Percentiles rank a stretch among this genome's conserved stretches.
These are phyloP conservation scores for Dicentrarchus labrax DNA, from an alignment of 2,113 vertebrate species.

Conservation along the genomic window DNA sequence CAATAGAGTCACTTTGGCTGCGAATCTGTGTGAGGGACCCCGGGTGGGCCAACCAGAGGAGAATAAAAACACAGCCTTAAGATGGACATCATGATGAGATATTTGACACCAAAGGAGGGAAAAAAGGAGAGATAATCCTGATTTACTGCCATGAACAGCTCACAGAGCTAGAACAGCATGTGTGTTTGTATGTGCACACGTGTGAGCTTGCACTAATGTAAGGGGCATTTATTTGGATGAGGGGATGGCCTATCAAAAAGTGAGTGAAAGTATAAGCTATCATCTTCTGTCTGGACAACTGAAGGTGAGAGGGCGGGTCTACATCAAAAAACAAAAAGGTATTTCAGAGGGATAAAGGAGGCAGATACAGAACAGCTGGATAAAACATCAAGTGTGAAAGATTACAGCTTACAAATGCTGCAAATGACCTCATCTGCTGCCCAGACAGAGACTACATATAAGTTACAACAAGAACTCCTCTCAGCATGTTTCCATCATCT, in stretches of 20 bases:
- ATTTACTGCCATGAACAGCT: neutral
- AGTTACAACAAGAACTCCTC: neutral
- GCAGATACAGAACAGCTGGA: neutral
- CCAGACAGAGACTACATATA: neutral
- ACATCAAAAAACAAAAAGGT: neutral
- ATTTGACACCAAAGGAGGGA: conserved; percentile 22
- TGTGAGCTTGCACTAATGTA: neutral
- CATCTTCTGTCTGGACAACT: neutral
- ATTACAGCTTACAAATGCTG: conserved; percentile 9
- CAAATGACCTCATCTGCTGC: conserved; percentile 1
- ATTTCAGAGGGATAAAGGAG: neutral
- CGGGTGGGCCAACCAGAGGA: conserved; percentile 32
- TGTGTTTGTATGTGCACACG: neutral
- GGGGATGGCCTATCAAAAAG: neutral
- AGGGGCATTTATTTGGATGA: neutral
- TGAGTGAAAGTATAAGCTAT: neutral
- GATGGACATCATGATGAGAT: conserved; percentile 32
- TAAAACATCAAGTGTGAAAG: conserved; percentile 13
- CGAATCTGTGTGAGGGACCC: conserved; percentile 25
- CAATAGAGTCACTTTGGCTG: conserved; percentile 53
- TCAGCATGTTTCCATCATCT: conserved; percentile 10
- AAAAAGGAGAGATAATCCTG: neutral
- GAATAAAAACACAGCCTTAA: conserved; percentile 29
- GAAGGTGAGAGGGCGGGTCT: neutral
- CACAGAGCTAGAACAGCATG: neutral